Evolutionary conservation across 2,113 vertebrate genomes (phyloP).

Genomic region (Microtus pennsylvanicus): DNA sequence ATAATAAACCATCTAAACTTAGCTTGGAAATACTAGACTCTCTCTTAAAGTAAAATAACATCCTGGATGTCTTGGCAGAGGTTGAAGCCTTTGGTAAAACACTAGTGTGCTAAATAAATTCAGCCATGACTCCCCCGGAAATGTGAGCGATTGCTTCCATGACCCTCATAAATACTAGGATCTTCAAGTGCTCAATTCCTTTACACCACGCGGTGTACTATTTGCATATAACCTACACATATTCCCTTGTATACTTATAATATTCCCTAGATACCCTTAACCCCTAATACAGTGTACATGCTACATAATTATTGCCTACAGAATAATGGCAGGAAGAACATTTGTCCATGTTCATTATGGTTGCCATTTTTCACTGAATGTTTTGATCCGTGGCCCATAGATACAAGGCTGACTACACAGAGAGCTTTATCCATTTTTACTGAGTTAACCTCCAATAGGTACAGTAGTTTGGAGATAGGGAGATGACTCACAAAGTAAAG

Average conservation of each 20-base stretch:
- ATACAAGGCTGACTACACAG: not conserved
- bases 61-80: not conserved
- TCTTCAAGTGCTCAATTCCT: not conserved
- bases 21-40: slow-evolving; percentile 5
- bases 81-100: not conserved
- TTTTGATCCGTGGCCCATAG: not conserved
- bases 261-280: not conserved
- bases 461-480: not conserved
- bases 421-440: not conserved
- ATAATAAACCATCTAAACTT: slow-evolving; percentile 13
- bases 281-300: not conserved
- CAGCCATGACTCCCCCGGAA: not conserved
- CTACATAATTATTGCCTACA: not conserved
- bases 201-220: not conserved
- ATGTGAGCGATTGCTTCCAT: not conserved
- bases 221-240: not conserved
- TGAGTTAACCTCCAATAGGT: not conserved
- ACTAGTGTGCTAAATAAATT: not conserved
- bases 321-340: not conserved
- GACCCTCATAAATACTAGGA: not conserved
- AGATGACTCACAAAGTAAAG: not conserved
- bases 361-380: not conserved
- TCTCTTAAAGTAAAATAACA: not conserved
- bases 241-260: not conserved
- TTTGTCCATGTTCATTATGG: not conserved